These are phyloP conservation scores for Cheilosia urbana DNA, from an alignment of 2,888 invertebrate genomes.

Conservation along the genomic window DNA sequence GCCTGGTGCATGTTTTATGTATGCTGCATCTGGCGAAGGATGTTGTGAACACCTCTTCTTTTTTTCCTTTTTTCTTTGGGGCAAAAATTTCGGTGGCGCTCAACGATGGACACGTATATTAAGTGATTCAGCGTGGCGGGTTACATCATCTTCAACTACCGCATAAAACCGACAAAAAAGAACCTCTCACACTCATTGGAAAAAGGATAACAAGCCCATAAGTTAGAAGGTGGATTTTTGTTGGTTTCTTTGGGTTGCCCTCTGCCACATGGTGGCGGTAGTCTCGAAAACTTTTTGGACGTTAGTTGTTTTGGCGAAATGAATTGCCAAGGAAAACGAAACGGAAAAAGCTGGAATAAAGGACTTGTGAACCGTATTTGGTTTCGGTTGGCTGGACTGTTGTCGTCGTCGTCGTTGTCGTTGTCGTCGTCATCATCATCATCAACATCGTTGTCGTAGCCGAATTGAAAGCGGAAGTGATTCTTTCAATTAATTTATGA, in stretches of 20 bases:
- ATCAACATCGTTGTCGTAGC: slow-evolving; percentile 45
- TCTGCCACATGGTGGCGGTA: slow-evolving; percentile 26
- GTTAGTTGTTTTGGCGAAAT: slow-evolving; percentile 38
- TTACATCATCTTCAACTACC: slow-evolving; percentile 73
- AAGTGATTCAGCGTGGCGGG: slow-evolving; percentile 67
- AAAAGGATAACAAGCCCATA: slow-evolving; percentile 69
- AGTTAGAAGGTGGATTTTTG: slow-evolving; percentile 58
- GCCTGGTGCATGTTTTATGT: slow-evolving; percentile 48
- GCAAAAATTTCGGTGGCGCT: slow-evolving; percentile 63
- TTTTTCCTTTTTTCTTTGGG: not conserved
- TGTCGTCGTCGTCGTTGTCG: slow-evolving; percentile 22
- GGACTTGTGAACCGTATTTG: slow-evolving; percentile 63
- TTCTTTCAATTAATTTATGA: slow-evolving; percentile 75
- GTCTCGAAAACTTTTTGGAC: slow-evolving; percentile 50
- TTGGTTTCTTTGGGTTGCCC: slow-evolving; percentile 22
- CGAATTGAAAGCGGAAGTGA: slow-evolving; percentile 74
- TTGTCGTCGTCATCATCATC: slow-evolving; percentile 34
- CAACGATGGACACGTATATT: slow-evolving; percentile 68
- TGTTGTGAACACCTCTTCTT: slow-evolving; percentile 22
- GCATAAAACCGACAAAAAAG: not conserved
- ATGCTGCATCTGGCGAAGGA: slow-evolving; percentile 68
- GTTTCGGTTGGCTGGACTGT: slow-evolving; percentile 46
- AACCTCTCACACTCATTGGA: slow-evolving; percentile 66
- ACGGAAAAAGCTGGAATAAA: slow-evolving; percentile 55
- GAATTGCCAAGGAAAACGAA: slow-evolving; percentile 59